phyloP scores from a whole-genome alignment of 2,113 vertebrate species.

The Coptodon bakossiorum region DNA sequence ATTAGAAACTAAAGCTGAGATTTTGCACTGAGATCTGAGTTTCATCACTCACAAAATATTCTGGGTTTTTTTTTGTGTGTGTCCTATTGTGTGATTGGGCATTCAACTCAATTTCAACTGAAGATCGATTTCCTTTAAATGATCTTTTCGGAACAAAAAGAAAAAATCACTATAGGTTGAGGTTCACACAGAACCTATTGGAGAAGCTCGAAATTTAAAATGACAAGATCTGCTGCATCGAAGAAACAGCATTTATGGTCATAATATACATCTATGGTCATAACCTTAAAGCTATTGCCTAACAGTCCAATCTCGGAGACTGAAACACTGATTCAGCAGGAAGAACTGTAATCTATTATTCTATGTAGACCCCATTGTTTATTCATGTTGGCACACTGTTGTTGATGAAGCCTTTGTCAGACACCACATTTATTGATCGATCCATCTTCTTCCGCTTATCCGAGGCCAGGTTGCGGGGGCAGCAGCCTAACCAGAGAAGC shows the following conservation, averaged over 20 bases:
- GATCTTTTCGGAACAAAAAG: neutral
- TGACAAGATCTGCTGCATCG: neutral
- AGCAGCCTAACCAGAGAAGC: too few species aligned
- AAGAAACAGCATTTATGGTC: neutral
- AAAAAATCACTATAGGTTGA: neutral
- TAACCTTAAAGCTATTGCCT: neutral
- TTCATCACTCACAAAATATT: neutral
- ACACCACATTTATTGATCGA: neutral
- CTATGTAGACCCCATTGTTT: neutral
- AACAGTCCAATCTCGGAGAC: neutral
- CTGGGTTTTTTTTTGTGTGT: neutral
- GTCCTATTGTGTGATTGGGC: conserved; percentile 7
- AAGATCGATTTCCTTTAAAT: conserved; percentile 21
- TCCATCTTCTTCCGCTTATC: neutral
- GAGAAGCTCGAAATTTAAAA: neutral
- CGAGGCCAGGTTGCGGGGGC: too few species aligned
- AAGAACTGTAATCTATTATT: neutral
- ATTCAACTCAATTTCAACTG: neutral
- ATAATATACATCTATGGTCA: neutral
- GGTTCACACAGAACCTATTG: neutral
- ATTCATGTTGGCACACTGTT: neutral
- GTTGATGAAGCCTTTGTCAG: neutral
- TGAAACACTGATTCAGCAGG: neutral
- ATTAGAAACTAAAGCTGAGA: neutral
- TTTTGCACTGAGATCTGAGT: neutral